Evolutionary conservation across 2,888 invertebrate species (phyloP).

Genomic region (Drosophila recens): DNA sequence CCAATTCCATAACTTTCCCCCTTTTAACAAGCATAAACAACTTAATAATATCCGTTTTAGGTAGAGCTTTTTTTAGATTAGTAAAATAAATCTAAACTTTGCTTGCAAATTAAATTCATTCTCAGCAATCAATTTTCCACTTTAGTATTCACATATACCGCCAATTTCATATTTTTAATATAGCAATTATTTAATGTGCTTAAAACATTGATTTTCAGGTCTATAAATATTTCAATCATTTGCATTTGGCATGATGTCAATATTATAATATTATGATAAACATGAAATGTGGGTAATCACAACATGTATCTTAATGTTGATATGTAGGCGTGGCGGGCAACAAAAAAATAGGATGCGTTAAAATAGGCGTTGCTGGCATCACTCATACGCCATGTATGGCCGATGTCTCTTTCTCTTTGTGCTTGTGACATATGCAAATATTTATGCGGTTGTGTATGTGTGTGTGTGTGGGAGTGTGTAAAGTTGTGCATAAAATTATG

Average conservation of each 20-base stretch:
- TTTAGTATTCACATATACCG: too few species aligned
- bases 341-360: not conserved
- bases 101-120: too few species aligned
- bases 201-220: not conserved
- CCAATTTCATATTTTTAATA: not conserved
- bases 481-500: constrained; percentile 66
- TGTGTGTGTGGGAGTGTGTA: constrained; percentile 35
- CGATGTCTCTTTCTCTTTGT: constrained; percentile 48
- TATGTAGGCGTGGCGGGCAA: constrained; percentile 1
- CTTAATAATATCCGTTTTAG: too few species aligned
- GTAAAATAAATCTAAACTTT: too few species aligned
- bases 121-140: too few species aligned
- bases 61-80: too few species aligned
- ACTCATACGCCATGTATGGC: constrained; percentile 5
- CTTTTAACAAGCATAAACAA: too few species aligned
- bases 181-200: constrained; percentile 1
- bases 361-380: constrained; percentile 14
- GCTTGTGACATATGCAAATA: constrained; percentile 76
- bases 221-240: constrained; percentile 12
- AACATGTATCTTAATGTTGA: constrained; percentile 7
- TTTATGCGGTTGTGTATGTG: constrained; percentile 46
- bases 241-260: constrained; percentile 9
- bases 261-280: constrained; percentile 6
- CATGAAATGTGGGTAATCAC: not conserved
- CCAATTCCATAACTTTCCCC: too few species aligned